Conservation (phyloP, 2,888 invertebrate species). For the Zeuzera pyrina region DNA sequence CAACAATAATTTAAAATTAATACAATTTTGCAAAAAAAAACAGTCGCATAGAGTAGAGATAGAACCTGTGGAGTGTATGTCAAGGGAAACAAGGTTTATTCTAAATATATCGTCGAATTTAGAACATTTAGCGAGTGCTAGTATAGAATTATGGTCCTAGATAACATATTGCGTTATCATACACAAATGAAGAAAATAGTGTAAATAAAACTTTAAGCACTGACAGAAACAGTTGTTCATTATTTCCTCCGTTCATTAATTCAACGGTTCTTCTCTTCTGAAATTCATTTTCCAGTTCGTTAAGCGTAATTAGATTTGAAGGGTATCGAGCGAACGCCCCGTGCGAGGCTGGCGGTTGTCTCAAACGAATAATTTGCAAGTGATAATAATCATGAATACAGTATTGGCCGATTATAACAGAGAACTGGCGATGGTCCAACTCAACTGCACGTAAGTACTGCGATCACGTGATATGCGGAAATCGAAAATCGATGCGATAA, state of each 20-base stretch:
- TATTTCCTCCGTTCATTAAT: constrained; percentile 1
- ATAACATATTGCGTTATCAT: too few species aligned
- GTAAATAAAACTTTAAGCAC: too few species aligned
- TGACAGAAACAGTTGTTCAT: too few species aligned
- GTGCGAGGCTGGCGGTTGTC: neutral
- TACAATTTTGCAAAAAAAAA: too few species aligned
- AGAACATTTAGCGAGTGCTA: too few species aligned
- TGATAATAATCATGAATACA: constrained; percentile 33
- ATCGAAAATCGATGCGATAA: constrained; percentile 50
- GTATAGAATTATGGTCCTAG: too few species aligned
- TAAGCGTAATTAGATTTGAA: constrained; percentile 2
- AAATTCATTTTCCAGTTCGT: constrained; percentile 7
- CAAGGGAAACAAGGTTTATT: too few species aligned
- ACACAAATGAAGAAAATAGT: too few species aligned
- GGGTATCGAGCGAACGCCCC: neutral
- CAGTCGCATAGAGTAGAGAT: too few species aligned
- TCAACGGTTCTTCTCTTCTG: constrained; percentile 1
- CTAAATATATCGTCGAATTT: too few species aligned
- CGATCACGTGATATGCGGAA: constrained; percentile 27
- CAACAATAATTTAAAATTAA: too few species aligned
- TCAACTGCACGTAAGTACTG: constrained; percentile 29
- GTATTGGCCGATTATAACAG: constrained; percentile 33
- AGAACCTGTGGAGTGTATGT: too few species aligned
- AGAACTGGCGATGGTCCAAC: constrained; percentile 40
- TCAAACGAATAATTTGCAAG: constrained; percentile 8